phyloP scores from a whole-genome alignment of 37 sponge, comb jelly and placozoan species.

The Petrosia ficiformis region DNA sequence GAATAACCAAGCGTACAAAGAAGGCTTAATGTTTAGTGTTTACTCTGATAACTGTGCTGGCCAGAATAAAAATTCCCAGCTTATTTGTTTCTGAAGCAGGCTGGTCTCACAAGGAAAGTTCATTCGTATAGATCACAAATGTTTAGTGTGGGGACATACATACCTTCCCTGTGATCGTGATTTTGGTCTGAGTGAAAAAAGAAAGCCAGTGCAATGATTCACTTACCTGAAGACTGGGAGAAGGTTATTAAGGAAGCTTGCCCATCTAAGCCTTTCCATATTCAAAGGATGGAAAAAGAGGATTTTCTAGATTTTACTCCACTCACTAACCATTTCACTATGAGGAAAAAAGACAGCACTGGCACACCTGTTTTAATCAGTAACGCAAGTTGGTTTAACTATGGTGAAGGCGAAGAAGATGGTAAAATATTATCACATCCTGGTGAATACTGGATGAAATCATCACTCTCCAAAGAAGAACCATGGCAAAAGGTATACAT shows the following conservation, averaged over 20 bases:
- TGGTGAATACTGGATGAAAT: conserved; percentile 37
- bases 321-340: conserved; percentile 2
- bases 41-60: conserved; percentile 42
- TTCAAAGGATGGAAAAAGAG: conserved; percentile 8
- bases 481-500: conserved; percentile 37
- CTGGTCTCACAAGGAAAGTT: conserved; percentile 10
- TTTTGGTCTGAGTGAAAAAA: conserved; percentile 23
- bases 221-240: conserved; percentile 35
- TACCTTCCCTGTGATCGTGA: conserved; percentile 18
- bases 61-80: conserved; percentile 31
- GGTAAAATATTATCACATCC: conserved; percentile 28
- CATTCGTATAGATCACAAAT: conserved; percentile 31
- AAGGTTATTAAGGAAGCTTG: conserved; percentile 20
- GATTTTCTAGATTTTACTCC: conserved; percentile 19
- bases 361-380: conserved; percentile 31
- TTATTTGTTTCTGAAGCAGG: conserved; percentile 27
- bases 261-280: background rate
- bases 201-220: conserved; percentile 10
- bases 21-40: too few relatives aligned
- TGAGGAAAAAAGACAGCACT: conserved; percentile 12
- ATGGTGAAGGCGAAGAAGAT: conserved; percentile 28
- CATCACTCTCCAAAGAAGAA: conserved; percentile 18
- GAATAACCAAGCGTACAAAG: too few relatives aligned
- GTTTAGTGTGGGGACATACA: conserved; percentile 13
- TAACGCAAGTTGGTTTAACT: conserved; percentile 27